Percentiles rank a stretch among this genome's conserved stretches.
phyloP scores from a whole-genome alignment of 2,888 invertebrate genomes.

The Cosmopolites sordidus region DNA sequence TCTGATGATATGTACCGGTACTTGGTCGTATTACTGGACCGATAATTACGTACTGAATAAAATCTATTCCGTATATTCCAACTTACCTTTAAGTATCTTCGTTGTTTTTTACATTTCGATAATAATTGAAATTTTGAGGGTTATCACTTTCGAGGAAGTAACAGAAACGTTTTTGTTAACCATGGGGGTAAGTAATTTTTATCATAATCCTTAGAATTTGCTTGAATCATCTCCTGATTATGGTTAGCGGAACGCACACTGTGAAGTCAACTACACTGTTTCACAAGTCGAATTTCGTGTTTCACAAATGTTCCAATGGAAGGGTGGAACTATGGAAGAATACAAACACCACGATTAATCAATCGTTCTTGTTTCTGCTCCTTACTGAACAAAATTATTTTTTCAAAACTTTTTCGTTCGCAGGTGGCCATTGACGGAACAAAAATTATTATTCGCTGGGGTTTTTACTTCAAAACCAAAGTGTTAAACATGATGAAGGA shows the following conservation, averaged over 20 bases:
- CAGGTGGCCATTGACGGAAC: not conserved
- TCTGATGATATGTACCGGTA: not conserved
- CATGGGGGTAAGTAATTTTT: not conserved
- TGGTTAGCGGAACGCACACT: too few species aligned
- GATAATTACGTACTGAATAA: not conserved
- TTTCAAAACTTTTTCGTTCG: too few species aligned
- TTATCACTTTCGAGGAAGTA: not conserved
- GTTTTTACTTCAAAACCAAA: not conserved
- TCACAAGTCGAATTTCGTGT: too few species aligned
- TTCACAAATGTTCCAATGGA: too few species aligned
- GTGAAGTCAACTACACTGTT: too few species aligned
- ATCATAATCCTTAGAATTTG: too few species aligned
- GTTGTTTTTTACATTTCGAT: not conserved
- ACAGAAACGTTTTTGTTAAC: not conserved
- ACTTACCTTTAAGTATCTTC: not conserved
- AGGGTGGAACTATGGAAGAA: too few species aligned
- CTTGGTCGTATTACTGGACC: not conserved
- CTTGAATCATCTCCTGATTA: too few species aligned
- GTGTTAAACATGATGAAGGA: not conserved
- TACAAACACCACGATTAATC: too few species aligned
- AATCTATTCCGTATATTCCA: not conserved
- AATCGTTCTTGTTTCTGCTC: too few species aligned
- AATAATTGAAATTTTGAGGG: not conserved
- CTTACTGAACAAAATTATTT: too few species aligned
- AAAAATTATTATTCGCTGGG: not conserved